These are phyloP conservation scores for Drosophila subobscura DNA, from an alignment of 1,140 invertebrate genomes.

Conservation along the genomic window DNA sequence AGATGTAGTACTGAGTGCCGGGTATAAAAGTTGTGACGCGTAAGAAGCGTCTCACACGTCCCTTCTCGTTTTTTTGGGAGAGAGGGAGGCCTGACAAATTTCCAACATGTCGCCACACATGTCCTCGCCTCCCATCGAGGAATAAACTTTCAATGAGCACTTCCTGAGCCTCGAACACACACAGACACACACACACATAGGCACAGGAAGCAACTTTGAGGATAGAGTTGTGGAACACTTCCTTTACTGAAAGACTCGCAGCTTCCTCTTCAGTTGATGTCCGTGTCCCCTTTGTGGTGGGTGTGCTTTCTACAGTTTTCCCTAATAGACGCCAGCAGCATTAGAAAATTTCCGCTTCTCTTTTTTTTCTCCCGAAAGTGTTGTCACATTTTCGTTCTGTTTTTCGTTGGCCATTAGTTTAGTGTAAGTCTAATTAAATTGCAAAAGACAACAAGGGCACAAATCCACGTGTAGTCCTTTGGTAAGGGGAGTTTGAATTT, in stretches of 20 bases:
- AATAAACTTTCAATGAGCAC: constrained; percentile 55
- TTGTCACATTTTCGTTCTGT: constrained; percentile 21
- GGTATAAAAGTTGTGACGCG: no score
- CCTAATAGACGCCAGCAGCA: constrained; percentile 45
- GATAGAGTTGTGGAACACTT: constrained; percentile 25
- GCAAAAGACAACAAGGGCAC: constrained; percentile 43
- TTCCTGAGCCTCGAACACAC: constrained; percentile 25
- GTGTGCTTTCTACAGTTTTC: neutral
- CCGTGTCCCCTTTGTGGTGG: neutral
- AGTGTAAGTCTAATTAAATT: constrained; percentile 70
- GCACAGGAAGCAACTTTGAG: constrained; percentile 1
- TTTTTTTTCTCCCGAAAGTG: no score
- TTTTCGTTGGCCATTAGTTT: constrained; percentile 55
- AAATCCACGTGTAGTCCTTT: constrained; percentile 5
- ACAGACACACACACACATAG: constrained; percentile 1
- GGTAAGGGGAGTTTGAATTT: no score
- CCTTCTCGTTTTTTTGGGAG: neutral
- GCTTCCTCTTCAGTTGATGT: constrained; percentile 11
- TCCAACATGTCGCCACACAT: neutral
- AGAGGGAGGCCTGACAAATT: constrained; percentile 37
- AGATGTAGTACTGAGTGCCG: no score
- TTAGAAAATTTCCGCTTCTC: constrained; percentile 3
- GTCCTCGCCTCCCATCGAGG: constrained; percentile 19
- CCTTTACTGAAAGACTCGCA: constrained; percentile 23
- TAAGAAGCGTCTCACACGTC: no score